Evolutionary conservation across 2,888 invertebrate genomes (phyloP).

Genomic region (Sialis fuliginosa): DNA sequence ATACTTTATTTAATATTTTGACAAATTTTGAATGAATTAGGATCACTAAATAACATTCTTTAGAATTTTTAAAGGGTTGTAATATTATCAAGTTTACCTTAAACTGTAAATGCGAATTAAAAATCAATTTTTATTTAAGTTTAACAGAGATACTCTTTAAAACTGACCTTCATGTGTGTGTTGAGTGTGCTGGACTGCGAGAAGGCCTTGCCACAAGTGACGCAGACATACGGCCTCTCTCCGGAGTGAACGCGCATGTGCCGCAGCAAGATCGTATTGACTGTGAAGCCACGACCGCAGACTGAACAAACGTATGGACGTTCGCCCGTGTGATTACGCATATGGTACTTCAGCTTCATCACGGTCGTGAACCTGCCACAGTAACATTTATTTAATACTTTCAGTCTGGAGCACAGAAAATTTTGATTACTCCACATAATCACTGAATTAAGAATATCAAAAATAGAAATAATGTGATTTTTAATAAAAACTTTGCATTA

Average conservation of each 20-base stretch:
- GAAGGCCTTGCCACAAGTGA: constrained; percentile 26
- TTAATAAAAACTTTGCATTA: neutral
- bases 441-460: too few species aligned
- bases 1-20: too few species aligned
- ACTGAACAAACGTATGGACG: constrained; percentile 26
- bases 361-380: constrained; percentile 24
- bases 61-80: too few species aligned
- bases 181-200: constrained; percentile 26
- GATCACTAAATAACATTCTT: too few species aligned
- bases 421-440: too few species aligned
- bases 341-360: constrained; percentile 28
- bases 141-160: neutral
- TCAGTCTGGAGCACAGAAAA: too few species aligned
- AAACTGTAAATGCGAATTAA: neutral
- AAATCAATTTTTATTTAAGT: neutral
- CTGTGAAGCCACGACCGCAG: constrained; percentile 26
- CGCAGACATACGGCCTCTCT: constrained; percentile 26
- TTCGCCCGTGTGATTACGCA: constrained; percentile 28
- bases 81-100: too few species aligned
- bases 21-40: too few species aligned
- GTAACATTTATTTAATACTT: neutral
- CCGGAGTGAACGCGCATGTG: constrained; percentile 28
- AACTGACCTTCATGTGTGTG: constrained; percentile 25
- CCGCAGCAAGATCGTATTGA: constrained; percentile 25
- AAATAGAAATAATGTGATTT: neutral